A percentile compares a stretch with the other conserved stretches of the same genome.
Conservation (phyloP, 2,888 invertebrate species). For the Glaucopsyche alexis region DNA sequence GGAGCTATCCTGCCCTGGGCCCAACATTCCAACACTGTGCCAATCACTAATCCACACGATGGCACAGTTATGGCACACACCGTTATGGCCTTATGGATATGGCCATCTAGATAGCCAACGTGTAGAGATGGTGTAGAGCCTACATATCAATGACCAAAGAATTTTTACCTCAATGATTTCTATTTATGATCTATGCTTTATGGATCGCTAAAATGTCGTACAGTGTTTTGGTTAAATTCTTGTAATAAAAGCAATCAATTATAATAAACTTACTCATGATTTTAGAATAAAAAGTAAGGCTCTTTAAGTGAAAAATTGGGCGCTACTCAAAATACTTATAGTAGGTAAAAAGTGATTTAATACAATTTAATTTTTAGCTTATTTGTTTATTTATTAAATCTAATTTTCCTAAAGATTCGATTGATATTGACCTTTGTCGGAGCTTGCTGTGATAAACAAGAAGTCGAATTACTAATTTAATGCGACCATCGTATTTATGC, state of each 20-base stretch:
- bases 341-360: conserved; percentile 45
- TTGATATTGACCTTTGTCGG: conserved; percentile 35
- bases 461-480: conserved; percentile 21
- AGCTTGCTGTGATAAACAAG: conserved; percentile 27
- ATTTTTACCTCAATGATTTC: no score
- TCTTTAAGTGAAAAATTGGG: conserved; percentile 47
- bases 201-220: conserved; percentile 71
- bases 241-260: conserved; percentile 64
- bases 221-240: conserved; percentile 73
- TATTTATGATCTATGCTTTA: no score
- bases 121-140: no score
- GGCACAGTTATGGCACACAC: no score
- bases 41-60: no score
- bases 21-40: no score
- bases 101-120: no score
- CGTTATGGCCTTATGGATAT: no score
- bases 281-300: conserved; percentile 47
- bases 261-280: conserved; percentile 56
- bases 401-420: conserved; percentile 43
- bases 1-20: no score
- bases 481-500: background rate
- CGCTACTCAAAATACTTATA: conserved; percentile 40
- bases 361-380: conserved; percentile 35
- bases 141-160: no score
- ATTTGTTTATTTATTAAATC: conserved; percentile 46